Base-by-base conservation (phyloP, 2,888 invertebrate genomes). In the Eurytoma adleriae region DNA sequence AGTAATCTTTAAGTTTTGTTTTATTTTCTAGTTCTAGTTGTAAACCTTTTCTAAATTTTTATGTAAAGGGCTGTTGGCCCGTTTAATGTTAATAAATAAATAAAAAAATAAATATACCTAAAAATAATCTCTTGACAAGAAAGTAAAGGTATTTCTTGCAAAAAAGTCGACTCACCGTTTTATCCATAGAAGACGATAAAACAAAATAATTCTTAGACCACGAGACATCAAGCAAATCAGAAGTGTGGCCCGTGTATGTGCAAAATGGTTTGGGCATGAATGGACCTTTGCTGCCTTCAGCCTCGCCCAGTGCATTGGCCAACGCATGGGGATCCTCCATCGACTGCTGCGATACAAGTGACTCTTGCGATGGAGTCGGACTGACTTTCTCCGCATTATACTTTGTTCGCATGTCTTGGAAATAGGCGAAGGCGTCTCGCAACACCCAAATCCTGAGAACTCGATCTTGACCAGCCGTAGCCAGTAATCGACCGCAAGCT, bases 121-220 rank as follows among this genome's bases (percentile, higher is more conserved):
- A 40, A 4, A 40, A 7, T 40, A 7, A 7, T 40, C 7, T 40
- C 40, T 40, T 40, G 0, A 7, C 2, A 40, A 40, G 40, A 7
- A 40, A 40, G 2, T 40, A 40, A 40, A 40, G 2, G 7, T 7
- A 40, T 7, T 0, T 7, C 40, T 40, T 7, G 4, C 3, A 40
- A 54, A 18, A 50, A n/a, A 52, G 14, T 40, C 13, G 67, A 59
- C 59, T 71, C 2, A 99, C 99, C 0, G 99, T 99, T 91, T 99
- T 98, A 90, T 99, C 99, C 98, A 99, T 99, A 2, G 98, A 98
- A 54, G 98, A 98, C 0, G 98, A 98, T n/a, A 99, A 91, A 72
- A 99, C 95, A 89, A 99, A 99, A 91, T 98, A 98, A 91, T 98
- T 99, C 92, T 99, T 99, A 0, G 99, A 99, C 99, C 99, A 99